Conservation (phyloP, 2,113 vertebrate species). For the Centropus bengalensis region DNA sequence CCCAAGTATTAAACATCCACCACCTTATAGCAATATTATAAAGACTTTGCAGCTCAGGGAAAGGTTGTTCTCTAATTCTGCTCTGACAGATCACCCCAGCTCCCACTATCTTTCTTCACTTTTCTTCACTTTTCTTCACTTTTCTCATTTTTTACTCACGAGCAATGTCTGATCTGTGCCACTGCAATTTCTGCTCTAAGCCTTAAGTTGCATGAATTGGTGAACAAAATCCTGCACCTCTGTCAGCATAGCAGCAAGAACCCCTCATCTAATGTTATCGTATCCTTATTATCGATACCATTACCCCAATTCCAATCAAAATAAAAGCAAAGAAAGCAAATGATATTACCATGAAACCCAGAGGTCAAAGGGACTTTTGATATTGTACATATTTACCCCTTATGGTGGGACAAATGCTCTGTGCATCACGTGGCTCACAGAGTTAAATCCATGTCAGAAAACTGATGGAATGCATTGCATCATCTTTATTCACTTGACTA, state of each 20-base stretch:
- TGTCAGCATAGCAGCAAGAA: neutral
- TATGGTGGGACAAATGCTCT: neutral
- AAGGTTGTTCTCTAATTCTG: neutral
- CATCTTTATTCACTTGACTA: neutral
- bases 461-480: neutral
- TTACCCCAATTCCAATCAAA: neutral
- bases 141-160: neutral
- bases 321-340: neutral
- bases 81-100: neutral
- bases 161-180: neutral
- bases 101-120: neutral
- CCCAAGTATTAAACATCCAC: neutral
- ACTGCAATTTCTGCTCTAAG: neutral
- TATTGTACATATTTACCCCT: neutral
- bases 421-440: neutral
- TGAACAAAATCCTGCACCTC: neutral
- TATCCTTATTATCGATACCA: neutral
- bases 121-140: neutral
- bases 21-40: neutral
- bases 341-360: neutral
- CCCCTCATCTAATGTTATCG: neutral
- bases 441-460: neutral
- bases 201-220: neutral
- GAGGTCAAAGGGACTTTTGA: neutral
- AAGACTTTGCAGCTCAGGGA: neutral